Conservation (phyloP, 1,140 invertebrate genomes). For the Drosophila navojoa region DNA sequence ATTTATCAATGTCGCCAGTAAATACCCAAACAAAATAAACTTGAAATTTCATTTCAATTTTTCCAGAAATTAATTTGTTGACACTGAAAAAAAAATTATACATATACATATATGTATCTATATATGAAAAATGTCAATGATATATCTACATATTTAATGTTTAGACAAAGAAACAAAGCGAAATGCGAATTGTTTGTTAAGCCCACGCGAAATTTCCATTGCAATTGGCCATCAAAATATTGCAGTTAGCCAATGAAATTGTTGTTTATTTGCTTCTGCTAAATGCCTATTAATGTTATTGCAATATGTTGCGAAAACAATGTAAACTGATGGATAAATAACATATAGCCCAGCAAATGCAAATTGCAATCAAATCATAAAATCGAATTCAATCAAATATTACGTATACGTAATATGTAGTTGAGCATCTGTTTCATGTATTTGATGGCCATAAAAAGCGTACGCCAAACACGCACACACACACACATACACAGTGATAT, state of each 20-base stretch:
- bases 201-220: slow-evolving; percentile 55
- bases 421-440: slow-evolving; percentile 45
- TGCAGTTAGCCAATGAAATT: background rate
- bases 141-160: background rate
- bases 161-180: background rate
- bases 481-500: background rate
- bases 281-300: slow-evolving; percentile 51
- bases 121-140: background rate
- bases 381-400: slow-evolving; percentile 15
- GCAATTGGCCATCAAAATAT: slow-evolving; percentile 39
- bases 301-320: slow-evolving; percentile 40
- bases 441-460: slow-evolving; percentile 19
- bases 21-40: slow-evolving; percentile 23
- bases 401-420: slow-evolving; percentile 38
- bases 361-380: background rate
- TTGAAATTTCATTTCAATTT: slow-evolving; percentile 33
- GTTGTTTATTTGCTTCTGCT: slow-evolving; percentile 45
- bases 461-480: slow-evolving; percentile 8
- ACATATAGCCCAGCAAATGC: background rate
- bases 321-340: slow-evolving; percentile 1
- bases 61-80: slow-evolving; percentile 65
- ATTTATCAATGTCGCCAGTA: slow-evolving; percentile 30
- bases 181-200: background rate
- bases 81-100: slow-evolving; percentile 60
- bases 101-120: background rate